Evolutionary conservation across 1,140 invertebrate species (phyloP).

Genomic region (Bombus soroeensis): DNA sequence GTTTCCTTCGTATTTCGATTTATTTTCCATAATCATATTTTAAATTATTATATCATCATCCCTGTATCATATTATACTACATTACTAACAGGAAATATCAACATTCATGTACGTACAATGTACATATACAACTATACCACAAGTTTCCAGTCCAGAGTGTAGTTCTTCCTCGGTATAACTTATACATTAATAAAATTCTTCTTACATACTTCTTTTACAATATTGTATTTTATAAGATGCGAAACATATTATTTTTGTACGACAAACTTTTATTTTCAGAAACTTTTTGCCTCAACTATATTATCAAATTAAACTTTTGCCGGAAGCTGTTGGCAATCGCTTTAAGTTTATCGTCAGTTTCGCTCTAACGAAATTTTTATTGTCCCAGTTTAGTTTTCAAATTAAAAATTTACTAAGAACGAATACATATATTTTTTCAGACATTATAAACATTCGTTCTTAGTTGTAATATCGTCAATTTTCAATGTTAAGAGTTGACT

Average conservation of each 20-base stretch:
- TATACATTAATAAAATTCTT: not conserved
- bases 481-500: not conserved
- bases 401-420: not conserved
- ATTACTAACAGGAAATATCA: not conserved
- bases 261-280: not conserved
- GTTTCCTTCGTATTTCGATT: not conserved
- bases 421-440: fast-evolving
- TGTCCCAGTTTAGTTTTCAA: not conserved
- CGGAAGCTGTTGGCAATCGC: not conserved
- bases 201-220: not conserved
- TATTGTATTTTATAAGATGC: not conserved
- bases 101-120: not conserved
- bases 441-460: no score
- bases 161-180: not conserved
- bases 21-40: not conserved
- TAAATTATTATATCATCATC: no score
- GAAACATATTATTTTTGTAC: not conserved
- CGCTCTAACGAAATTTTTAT: not conserved
- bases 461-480: not conserved
- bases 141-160: not conserved
- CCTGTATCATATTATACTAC: not conserved
- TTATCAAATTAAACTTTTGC: not conserved
- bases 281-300: not conserved
- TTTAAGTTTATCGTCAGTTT: not conserved
- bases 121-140: not conserved